A percentile compares a stretch with the other conserved stretches of the same genome.
phyloP scores from a whole-genome alignment of 2,797 vertebrate species.

The Catamblyrhynchus diadema region DNA sequence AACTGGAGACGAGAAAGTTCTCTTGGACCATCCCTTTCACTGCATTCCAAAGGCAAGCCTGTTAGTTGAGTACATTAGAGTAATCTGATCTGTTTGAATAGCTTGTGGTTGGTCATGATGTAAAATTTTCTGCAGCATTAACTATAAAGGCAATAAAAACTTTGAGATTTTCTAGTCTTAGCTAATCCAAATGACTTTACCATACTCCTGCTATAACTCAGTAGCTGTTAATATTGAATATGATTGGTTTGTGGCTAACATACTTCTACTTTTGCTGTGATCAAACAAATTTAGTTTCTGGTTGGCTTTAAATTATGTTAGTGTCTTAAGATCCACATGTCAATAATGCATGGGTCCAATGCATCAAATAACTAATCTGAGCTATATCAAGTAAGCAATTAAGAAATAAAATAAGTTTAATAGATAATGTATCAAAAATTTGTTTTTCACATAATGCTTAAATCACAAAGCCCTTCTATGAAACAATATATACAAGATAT shows the following conservation, averaged over 20 bases:
- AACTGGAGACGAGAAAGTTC: background rate
- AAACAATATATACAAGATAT: background rate
- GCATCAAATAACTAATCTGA: background rate
- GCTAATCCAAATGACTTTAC: constrained; percentile 28
- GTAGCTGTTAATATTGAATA: background rate
- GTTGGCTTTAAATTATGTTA: constrained; percentile 13
- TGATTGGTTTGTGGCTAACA: constrained; percentile 14
- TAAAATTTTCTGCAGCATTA: constrained; percentile 10
- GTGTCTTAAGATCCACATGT: background rate
- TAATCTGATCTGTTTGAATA: background rate
- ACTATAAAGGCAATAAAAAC: constrained; percentile 26
- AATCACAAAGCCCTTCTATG: background rate
- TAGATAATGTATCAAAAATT: background rate
- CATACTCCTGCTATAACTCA: background rate
- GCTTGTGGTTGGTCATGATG: background rate
- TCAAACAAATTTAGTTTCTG: constrained; percentile 19
- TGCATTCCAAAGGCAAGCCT: background rate
- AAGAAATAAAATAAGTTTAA: background rate
- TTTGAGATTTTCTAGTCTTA: background rate
- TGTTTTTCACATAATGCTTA: background rate
- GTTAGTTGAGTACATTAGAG: background rate
- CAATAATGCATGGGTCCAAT: background rate
- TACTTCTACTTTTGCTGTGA: background rate
- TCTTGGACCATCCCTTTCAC: background rate
- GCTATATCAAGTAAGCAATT: background rate